A percentile compares a stretch with the other conserved stretches of the same genome.
Evolutionary conservation across 1,140 invertebrate genomes (phyloP).

Genomic region (Meloidogyne chitwoodi): DNA sequence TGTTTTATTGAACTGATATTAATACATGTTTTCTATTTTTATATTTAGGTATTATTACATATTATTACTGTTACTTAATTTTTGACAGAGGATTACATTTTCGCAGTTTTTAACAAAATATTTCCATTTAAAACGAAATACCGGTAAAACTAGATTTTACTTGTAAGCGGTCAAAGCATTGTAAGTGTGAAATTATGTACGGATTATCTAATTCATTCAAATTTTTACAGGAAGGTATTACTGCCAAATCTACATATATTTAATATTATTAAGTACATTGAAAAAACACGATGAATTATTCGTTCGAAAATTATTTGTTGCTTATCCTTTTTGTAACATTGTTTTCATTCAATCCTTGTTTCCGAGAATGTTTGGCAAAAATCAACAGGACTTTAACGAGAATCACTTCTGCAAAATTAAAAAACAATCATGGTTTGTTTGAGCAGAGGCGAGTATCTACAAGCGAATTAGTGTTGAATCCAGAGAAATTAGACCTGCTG

Average conservation of each 20-base stretch:
- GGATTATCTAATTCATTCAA: not conserved
- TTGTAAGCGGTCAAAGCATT: not conserved
- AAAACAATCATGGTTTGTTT: not conserved
- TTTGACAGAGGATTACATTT: not conserved
- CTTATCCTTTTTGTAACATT: not conserved
- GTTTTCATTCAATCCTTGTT: not conserved
- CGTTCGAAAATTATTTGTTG: not conserved
- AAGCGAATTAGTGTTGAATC: conserved; percentile 7
- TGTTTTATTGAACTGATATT: too few species aligned
- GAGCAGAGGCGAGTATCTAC: not conserved
- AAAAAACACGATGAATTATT: not conserved
- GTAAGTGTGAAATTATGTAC: not conserved
- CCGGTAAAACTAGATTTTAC: not conserved
- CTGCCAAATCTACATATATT: not conserved
- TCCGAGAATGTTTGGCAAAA: not conserved
- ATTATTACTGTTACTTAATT: not conserved
- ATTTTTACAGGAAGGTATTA: not conserved
- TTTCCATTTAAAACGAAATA: not conserved
- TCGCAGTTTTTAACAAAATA: not conserved
- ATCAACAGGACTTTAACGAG: not conserved
- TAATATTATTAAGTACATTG: too few species aligned
- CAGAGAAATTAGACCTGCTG: conserved; percentile 18
- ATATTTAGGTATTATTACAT: not conserved
- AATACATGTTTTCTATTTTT: too few species aligned
- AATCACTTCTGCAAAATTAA: not conserved